Percentiles rank a stretch among this genome's conserved stretches.
Conservation (phyloP, 2,797 vertebrate species). For the Pyrocephalus nanus region DNA sequence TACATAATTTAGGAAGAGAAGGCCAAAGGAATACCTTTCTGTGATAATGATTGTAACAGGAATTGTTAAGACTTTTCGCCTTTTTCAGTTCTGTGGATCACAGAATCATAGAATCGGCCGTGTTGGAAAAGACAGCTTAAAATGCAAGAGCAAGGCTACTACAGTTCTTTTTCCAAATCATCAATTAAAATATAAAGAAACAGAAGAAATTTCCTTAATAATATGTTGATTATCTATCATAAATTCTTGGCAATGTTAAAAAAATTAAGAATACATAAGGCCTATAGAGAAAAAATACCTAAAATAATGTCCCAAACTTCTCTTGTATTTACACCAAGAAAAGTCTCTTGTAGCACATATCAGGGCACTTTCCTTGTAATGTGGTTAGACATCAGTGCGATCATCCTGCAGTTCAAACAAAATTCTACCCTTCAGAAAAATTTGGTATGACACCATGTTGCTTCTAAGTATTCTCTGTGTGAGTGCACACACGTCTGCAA, state of each 20-base stretch:
- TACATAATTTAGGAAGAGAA: neutral
- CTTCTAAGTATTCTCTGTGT: neutral
- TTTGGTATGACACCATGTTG: accelerated
- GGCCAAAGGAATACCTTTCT: neutral
- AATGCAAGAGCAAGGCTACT: neutral
- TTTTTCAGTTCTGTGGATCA: neutral
- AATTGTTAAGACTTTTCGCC: neutral
- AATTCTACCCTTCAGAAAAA: neutral
- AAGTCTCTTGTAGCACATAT: neutral
- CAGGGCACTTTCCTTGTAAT: neutral
- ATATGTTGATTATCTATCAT: neutral
- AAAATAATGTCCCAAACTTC: neutral
- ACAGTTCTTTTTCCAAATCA: neutral
- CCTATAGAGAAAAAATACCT: neutral
- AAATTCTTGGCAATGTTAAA: neutral
- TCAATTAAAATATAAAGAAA: neutral
- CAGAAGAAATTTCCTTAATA: neutral
- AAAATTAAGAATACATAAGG: neutral
- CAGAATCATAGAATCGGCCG: no score
- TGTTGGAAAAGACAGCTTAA: neutral
- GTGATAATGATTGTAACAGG: neutral
- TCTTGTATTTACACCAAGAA: neutral
- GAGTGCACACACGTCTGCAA: neutral
- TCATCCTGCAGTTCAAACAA: neutral
- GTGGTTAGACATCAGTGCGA: neutral